A percentile compares a stretch with the other conserved stretches of the same genome.
Conservation (phyloP, 2,113 vertebrate species). For the Seriola aureovittata region DNA sequence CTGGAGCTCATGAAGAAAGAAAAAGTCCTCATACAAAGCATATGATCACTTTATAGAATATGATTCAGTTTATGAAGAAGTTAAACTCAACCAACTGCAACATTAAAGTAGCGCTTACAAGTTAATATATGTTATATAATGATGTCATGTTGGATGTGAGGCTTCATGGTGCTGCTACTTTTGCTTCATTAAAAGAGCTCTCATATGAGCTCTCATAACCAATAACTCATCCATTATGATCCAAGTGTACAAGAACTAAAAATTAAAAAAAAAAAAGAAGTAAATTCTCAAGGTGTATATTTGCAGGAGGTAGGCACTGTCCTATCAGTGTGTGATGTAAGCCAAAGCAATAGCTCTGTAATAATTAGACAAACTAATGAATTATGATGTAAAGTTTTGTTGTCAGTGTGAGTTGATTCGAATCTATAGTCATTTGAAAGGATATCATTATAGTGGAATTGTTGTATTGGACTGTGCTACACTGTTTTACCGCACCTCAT, state of each 20-base stretch:
- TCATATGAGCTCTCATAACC: not conserved
- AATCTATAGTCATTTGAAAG: too few relatives aligned
- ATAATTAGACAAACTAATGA: not conserved
- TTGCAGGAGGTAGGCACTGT: not conserved
- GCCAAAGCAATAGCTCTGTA: not conserved
- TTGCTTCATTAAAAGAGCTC: not conserved
- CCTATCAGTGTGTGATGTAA: not conserved
- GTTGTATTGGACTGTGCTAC: not conserved
- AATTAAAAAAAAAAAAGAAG: not conserved
- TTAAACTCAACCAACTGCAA: not conserved
- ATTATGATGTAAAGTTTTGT: not conserved
- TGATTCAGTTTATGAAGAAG: not conserved
- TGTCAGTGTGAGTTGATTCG: not conserved
- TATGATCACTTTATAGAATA: not conserved
- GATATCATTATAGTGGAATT: not conserved
- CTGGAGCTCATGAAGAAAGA: too few relatives aligned
- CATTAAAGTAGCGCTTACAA: not conserved
- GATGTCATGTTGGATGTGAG: not conserved
- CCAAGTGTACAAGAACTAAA: not conserved
- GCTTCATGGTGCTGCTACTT: not conserved
- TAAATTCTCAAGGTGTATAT: not conserved
- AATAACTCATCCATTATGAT: not conserved
- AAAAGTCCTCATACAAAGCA: not conserved
- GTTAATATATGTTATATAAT: not conserved
- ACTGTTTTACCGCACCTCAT: not conserved